These are phyloP conservation scores for Sminthurides bifidus DNA, from an alignment of 1,140 invertebrate genomes.

Conservation along the genomic window DNA sequence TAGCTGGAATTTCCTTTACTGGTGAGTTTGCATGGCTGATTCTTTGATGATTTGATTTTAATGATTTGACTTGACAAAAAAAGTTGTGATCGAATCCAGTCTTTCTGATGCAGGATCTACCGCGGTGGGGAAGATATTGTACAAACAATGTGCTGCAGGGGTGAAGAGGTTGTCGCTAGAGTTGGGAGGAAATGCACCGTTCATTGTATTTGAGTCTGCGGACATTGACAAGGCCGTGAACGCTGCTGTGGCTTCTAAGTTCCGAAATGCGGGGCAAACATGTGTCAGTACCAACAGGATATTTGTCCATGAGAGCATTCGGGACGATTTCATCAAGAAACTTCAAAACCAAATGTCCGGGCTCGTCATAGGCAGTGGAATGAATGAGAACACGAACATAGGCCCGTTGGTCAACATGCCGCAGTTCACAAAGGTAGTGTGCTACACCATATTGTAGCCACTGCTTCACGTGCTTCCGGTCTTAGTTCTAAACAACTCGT, in stretches of 20 bases:
- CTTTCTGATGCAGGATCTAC: conserved; percentile 55
- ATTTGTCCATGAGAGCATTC: conserved; percentile 73
- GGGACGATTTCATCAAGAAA: conserved; percentile 68
- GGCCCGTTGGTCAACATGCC: conserved; percentile 85
- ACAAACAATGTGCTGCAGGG: conserved; percentile 38
- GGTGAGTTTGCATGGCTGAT: neutral
- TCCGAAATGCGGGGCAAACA: conserved; percentile 62
- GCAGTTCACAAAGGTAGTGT: conserved; percentile 64
- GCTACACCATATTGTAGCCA: neutral
- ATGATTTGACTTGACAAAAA: too few relatives aligned
- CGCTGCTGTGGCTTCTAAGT: conserved; percentile 83
- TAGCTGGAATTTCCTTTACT: conserved; percentile 91
- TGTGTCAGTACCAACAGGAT: conserved; percentile 93
- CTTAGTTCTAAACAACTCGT: neutral
- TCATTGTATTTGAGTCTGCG: conserved; percentile 90
- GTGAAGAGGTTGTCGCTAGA: conserved; percentile 86
- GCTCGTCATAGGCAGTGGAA: conserved; percentile 71
- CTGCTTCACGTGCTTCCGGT: neutral
- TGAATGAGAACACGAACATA: conserved; percentile 54
- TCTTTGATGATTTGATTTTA: too few relatives aligned
- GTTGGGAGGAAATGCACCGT: conserved; percentile 95
- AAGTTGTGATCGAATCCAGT: too few relatives aligned
- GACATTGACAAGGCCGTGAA: conserved; percentile 69
- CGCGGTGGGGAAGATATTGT: conserved; percentile 43
- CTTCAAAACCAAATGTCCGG: conserved; percentile 55